These are phyloP conservation scores for Limosa lapponica DNA, from an alignment of 2,797 vertebrate species.

Conservation along the genomic window DNA sequence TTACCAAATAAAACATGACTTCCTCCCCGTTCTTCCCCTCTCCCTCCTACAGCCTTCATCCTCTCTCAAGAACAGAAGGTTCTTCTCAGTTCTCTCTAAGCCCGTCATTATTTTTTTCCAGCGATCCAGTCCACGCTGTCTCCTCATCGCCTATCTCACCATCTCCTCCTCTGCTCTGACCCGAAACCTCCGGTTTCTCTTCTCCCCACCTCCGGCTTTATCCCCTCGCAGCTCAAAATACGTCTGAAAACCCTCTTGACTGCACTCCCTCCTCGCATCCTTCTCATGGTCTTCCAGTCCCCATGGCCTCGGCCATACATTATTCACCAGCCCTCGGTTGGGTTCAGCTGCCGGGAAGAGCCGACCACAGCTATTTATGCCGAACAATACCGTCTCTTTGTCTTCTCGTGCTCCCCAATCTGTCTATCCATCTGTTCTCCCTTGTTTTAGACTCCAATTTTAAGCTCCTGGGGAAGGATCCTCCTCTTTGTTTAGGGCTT, in stretches of 20 bases:
- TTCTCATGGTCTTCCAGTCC: not conserved
- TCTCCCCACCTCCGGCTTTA: not conserved
- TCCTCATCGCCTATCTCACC: rapidly evolving
- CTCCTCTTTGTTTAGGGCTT: not conserved
- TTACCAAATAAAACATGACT: not conserved
- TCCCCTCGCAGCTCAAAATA: rapidly evolving
- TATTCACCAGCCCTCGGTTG: not conserved
- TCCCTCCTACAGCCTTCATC: not conserved
- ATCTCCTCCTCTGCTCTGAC: not conserved
- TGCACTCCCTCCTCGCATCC: rapidly evolving
- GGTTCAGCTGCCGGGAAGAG: not conserved
- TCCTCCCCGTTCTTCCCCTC: not conserved
- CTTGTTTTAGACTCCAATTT: not conserved
- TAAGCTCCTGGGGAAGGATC: slow-evolving; percentile 46
- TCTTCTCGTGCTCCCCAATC: slow-evolving; percentile 22
- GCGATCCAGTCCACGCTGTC: rapidly evolving
- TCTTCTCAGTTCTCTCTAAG: not conserved
- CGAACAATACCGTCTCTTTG: slow-evolving; percentile 14
- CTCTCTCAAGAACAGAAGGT: not conserved
- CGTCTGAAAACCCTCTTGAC: rapidly evolving
- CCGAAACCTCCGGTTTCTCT: rapidly evolving
- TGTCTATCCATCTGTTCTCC: slow-evolving; percentile 43
- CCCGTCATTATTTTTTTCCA: not conserved
- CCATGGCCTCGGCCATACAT: not conserved
- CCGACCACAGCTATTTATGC: not conserved